Base-by-base conservation (phyloP, 1,140 invertebrate genomes). In the Sycobia sp. region DNA sequence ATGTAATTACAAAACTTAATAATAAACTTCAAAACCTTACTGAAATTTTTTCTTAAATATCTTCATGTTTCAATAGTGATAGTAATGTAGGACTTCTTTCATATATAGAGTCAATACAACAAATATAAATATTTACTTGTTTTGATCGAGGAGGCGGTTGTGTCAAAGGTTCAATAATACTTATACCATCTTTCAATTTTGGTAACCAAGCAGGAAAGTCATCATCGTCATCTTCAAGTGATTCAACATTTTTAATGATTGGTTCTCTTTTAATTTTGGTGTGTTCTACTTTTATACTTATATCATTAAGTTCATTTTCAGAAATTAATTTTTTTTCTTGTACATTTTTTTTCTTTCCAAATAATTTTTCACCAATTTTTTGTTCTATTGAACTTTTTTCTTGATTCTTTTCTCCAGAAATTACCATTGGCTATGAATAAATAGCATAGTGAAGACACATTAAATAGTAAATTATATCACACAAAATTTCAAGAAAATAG, bases 271-370 rank as follows among this genome's bases (percentile, higher is more conserved):
- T 51, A 34, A 36, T 16, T 38, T 88, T 85, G 60, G 85, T 82
- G 32, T 91, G 73, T 53, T 78, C 81, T 57, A 88, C 95, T 95
- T 0, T 91, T 86, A 74, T 94, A 94, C 1, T 82, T n/a, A n/a
- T 86, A 0, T 86, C 80, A 73, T 94, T 90, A 18, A 93, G 74
- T 47, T 85, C 80, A 41, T 95, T 72, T 0, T 64, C 29, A 69
- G 62, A 29, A 43, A 69, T 69, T 55, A 67, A 57, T 22, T 70
- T 70, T 20, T 73, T 44, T 39, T 47, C 32, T 44, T 44, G 4
- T 44, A 22, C 18, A 39, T 14, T 29, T 38, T 39, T 49, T 60
- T 34, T 38, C n/a, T 22, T 3, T 34, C 46, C 22, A 14, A 32
- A 20, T 14, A 51, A 67, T 38, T 74, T 71, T 22, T 76, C 50